phyloP scores from a whole-genome alignment of 2,113 vertebrate species.

The Antigone vipio region DNA sequence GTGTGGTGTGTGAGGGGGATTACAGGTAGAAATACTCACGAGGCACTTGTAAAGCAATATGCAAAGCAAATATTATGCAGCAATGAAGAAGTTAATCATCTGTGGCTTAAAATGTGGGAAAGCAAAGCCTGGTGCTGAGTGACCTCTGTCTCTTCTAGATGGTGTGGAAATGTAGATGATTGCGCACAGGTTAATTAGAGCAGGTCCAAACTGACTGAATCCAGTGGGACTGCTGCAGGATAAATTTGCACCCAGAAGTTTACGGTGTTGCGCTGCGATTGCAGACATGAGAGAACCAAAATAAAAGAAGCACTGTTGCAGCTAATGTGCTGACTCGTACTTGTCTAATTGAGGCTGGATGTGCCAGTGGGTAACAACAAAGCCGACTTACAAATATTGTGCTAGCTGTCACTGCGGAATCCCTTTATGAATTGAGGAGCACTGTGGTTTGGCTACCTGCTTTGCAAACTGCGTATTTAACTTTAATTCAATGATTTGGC shows the following conservation, averaged over 20 bases:
- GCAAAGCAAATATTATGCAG: neutral
- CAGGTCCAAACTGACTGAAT: neutral
- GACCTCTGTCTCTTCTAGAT: neutral
- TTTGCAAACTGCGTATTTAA: neutral
- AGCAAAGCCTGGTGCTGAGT: neutral
- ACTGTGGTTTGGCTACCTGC: neutral
- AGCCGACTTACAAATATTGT: conserved; percentile 15
- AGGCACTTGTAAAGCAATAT: neutral
- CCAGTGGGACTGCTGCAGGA: neutral
- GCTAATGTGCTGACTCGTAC: conserved; percentile 43
- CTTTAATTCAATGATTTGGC: neutral
- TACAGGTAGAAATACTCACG: neutral
- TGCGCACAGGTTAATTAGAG: neutral
- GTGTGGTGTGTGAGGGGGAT: neutral
- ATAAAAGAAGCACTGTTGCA: conserved; percentile 33
- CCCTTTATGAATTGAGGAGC: neutral
- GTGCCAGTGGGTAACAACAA: conserved; percentile 23
- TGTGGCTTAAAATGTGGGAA: neutral
- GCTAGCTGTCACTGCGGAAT: neutral
- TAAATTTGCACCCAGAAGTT: neutral
- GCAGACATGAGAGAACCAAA: neutral
- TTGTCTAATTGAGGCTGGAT: conserved; percentile 48
- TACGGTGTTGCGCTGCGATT: neutral
- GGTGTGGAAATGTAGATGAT: neutral
- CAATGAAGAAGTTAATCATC: neutral